A percentile compares a stretch with the other conserved stretches of the same genome.
These are phyloP conservation scores for Leptinotarsa tumamoca DNA, from an alignment of 2,888 invertebrate genomes.

Conservation along the genomic window DNA sequence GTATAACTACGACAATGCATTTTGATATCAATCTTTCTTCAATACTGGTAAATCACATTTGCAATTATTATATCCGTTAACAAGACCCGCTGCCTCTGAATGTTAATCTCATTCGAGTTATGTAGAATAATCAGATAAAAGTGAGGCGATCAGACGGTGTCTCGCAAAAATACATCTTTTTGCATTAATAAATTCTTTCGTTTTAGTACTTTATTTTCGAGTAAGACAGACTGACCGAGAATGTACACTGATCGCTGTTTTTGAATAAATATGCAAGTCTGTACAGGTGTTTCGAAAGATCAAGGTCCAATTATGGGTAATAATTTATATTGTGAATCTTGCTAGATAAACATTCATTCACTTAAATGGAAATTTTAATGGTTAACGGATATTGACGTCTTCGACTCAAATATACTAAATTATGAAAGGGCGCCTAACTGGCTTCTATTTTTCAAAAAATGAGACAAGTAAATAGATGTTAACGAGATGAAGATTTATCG, in stretches of 20 bases:
- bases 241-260: conserved; percentile 23
- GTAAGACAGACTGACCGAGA: conserved; percentile 27
- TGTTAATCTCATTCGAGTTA: conserved; percentile 43
- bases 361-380: background rate
- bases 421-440: too few relatives aligned
- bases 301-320: conserved; percentile 14
- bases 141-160: conserved; percentile 38
- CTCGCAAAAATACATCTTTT: conserved; percentile 37
- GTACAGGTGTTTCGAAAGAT: conserved; percentile 11
- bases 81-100: conserved; percentile 49
- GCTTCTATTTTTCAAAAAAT: too few relatives aligned
- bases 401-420: too few relatives aligned
- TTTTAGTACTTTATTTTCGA: conserved; percentile 36
- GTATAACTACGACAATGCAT: conserved; percentile 7
- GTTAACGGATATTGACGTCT: background rate
- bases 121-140: conserved; percentile 46
- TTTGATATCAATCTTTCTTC: conserved; percentile 51
- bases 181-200: conserved; percentile 36
- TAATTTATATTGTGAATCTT: background rate
- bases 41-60: conserved; percentile 52
- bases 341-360: background rate
- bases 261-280: conserved; percentile 5
- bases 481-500: too few relatives aligned
- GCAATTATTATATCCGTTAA: conserved; percentile 50
- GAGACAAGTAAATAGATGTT: too few relatives aligned